Conservation (phyloP, 2,888 invertebrate species). For the Aleiodes alternator region DNA sequence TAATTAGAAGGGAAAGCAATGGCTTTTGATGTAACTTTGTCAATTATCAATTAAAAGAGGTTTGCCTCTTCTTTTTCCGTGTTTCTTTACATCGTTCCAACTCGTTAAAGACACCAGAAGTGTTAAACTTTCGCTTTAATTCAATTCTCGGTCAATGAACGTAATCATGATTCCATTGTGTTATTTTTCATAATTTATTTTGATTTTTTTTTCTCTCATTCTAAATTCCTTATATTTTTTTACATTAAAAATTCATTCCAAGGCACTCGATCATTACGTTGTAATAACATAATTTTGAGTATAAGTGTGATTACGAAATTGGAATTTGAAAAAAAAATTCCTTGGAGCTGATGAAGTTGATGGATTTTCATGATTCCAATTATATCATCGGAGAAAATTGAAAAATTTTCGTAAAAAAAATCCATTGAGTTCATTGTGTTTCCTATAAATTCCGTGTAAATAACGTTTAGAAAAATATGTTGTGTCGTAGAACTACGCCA, state of each 20-base stretch:
- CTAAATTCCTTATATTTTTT: background rate
- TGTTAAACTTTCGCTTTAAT: conserved; percentile 24
- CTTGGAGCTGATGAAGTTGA: background rate
- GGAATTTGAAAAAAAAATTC: background rate
- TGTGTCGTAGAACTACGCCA: conserved; percentile 41
- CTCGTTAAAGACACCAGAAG: conserved; percentile 19
- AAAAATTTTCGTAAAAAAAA: background rate
- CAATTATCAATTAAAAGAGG: conserved; percentile 20
- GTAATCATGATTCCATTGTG: conserved; percentile 1
- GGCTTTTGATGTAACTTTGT: conserved; percentile 11
- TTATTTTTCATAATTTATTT: conserved; percentile 7
- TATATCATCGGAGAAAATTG: background rate
- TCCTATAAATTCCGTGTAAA: background rate
- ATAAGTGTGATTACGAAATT: conserved; percentile 25
- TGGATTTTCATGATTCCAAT: background rate
- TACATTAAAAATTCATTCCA: conserved; percentile 20
- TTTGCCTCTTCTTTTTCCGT: conserved; percentile 8
- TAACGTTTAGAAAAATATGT: background rate
- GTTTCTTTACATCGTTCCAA: conserved; percentile 12
- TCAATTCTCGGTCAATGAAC: conserved; percentile 7
- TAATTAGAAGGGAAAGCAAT: conserved; percentile 8
- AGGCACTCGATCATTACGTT: conserved; percentile 26
- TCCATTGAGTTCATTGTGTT: background rate
- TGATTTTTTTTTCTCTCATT: background rate
- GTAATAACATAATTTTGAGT: conserved; percentile 21